A percentile compares a stretch with the other conserved stretches of the same genome.
Evolutionary conservation across 2,113 vertebrate species (phyloP).

Genomic region (Barnardius zonarius): DNA sequence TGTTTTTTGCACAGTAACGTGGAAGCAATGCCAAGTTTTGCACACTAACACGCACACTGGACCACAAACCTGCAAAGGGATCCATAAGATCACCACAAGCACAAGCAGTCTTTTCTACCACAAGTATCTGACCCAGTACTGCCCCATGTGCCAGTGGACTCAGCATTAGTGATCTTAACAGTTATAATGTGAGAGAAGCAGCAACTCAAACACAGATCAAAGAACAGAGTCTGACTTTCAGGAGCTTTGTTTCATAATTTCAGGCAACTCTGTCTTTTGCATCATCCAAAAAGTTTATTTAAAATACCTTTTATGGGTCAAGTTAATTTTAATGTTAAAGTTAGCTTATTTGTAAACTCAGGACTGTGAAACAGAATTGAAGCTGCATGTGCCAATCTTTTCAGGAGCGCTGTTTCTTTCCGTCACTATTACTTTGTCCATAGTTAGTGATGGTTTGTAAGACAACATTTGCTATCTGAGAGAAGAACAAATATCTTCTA

Average conservation of each 20-base stretch:
- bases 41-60: neutral
- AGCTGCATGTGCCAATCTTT: neutral
- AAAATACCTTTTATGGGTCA: neutral
- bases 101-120: neutral
- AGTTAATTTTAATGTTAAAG: neutral
- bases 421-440: neutral
- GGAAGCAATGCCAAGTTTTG: neutral
- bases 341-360: neutral
- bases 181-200: neutral
- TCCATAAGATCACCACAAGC: neutral
- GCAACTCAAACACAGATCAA: neutral
- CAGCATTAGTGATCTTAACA: neutral
- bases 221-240: neutral
- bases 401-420: neutral
- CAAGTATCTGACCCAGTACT: neutral
- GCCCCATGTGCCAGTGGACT: accelerated
- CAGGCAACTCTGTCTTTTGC: neutral
- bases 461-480: neutral
- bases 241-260: neutral
- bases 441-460: neutral
- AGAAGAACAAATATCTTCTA: neutral
- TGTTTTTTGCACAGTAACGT: neutral
- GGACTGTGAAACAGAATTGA: neutral
- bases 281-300: neutral
- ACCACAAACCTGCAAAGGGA: neutral